These are phyloP conservation scores for Ostrea edulis DNA, from an alignment of 1,140 invertebrate species.

Conservation along the genomic window DNA sequence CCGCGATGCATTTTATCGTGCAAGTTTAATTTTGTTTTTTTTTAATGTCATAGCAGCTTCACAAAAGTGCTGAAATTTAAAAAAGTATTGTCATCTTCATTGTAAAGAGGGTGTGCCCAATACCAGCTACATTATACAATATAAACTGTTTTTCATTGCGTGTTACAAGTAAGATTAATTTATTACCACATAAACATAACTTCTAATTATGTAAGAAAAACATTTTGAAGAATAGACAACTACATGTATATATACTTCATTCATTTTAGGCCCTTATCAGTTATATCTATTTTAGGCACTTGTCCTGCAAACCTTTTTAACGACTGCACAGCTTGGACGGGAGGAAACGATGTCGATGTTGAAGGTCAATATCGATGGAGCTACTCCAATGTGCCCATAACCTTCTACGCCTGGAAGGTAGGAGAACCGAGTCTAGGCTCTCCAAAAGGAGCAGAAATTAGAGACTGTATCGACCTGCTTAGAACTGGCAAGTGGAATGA, in stretches of 20 bases:
- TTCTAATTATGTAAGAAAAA: not conserved
- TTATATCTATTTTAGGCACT: not conserved
- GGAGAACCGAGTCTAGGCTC: not conserved
- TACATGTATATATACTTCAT: too few species aligned
- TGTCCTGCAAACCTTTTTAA: not conserved
- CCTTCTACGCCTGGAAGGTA: not conserved
- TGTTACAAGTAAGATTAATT: too few species aligned
- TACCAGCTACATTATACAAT: too few species aligned
- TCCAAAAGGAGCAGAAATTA: not conserved
- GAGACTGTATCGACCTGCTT: not conserved
- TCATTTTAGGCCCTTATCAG: not conserved
- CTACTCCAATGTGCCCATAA: not conserved
- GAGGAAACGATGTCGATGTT: not conserved
- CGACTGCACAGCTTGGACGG: not conserved
- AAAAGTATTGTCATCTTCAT: too few species aligned
- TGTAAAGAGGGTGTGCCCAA: not conserved
- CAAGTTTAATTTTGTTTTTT: too few species aligned
- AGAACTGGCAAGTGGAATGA: slow-evolving; percentile 2
- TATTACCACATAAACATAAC: not conserved
- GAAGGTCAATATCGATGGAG: not conserved
- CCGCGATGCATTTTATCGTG: too few species aligned
- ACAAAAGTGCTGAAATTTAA: too few species aligned
- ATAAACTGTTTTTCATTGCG: not conserved
- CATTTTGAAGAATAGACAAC: not conserved
- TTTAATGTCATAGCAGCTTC: too few species aligned